Evolutionary conservation across 1,140 invertebrate species (phyloP).

Genomic region (Holotrichia oblita): DNA sequence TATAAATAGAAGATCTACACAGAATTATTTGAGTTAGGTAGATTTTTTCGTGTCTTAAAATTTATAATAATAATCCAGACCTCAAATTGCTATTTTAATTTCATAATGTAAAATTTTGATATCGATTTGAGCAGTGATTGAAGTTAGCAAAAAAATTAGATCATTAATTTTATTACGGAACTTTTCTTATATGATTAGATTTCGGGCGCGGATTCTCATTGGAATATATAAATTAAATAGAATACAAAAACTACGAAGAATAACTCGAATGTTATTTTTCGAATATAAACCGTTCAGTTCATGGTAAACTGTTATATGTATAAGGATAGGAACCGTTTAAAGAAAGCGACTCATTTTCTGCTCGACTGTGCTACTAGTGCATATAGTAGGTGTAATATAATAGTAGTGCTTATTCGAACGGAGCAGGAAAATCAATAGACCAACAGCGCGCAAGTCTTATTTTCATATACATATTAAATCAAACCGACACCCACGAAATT

Average conservation of each 20-base stretch:
- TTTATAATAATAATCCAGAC: too few relatives aligned
- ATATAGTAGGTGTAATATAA: background rate
- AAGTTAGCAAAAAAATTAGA: background rate
- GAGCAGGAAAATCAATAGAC: slow-evolving; percentile 23
- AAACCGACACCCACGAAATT: slow-evolving; percentile 32
- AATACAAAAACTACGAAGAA: background rate
- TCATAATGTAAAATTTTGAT: too few relatives aligned
- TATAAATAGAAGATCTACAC: too few relatives aligned
- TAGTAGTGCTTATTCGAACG: background rate
- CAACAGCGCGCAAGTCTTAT: slow-evolving; percentile 19
- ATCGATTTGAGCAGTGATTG: background rate
- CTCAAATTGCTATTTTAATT: too few relatives aligned
- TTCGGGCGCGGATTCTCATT: background rate
- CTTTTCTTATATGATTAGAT: background rate
- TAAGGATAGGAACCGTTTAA: slow-evolving; percentile 9
- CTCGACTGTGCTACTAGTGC: background rate
- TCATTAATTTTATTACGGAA: background rate
- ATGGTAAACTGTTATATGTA: background rate
- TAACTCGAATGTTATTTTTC: background rate
- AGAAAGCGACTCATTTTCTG: slow-evolving; percentile 7
- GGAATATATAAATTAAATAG: background rate
- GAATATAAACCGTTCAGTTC: background rate
- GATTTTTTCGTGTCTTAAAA: too few relatives aligned
- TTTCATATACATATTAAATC: slow-evolving; percentile 32
- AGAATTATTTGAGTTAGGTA: too few relatives aligned